Evolutionary conservation across 2,113 vertebrate genomes (phyloP), one percentile per base, ranked within the genome.

Genomic region (Xenus cinereus): DNA sequence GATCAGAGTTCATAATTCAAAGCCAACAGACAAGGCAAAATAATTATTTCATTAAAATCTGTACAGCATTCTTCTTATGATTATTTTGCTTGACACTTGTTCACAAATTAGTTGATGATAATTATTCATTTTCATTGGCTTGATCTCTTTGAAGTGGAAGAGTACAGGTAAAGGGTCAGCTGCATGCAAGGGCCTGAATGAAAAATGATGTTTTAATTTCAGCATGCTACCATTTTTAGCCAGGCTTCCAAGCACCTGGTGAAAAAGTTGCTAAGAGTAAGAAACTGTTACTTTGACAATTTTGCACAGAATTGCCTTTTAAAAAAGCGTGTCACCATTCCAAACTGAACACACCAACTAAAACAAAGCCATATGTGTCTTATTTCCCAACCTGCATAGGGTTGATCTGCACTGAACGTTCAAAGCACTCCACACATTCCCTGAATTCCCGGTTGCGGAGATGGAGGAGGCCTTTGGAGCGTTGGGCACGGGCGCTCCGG

Each of bases 391-490:
- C 99, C 99, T 99, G 99, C 98, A 99, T 98, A 75, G 98, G 39
- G 89, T 99, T 99, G 97, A 99, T 99, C 72, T 97, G 95, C 30
- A 99, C 97, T 0, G 99, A 99, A 63, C 93, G 96, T 79, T 99
- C 99, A 45, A 99, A 99, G 98, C 99, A 99, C 89, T 99, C 97
- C 53, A 99, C 97, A 0, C 99, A 99, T 67, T 99, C 96, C 93
- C 95, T 97, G 91, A 99, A 98, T 77, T 99, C 98, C 91, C 93
- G 98, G 97, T 97, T 98, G 17, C 97, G 98, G 66, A 99, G 99
- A 74, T 99, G 98, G 14, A 99, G 98, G 76, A 99, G 98, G 35
- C 99, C 99, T 95, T 99, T 99, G 96, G 99, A 99, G 68, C 99
- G 99, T 97, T 99, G 99, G 50, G 99, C 98, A 0, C 99, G 98